Base-by-base conservation (phyloP, 2,797 vertebrate genomes). In the Tarsius wallacei region DNA sequence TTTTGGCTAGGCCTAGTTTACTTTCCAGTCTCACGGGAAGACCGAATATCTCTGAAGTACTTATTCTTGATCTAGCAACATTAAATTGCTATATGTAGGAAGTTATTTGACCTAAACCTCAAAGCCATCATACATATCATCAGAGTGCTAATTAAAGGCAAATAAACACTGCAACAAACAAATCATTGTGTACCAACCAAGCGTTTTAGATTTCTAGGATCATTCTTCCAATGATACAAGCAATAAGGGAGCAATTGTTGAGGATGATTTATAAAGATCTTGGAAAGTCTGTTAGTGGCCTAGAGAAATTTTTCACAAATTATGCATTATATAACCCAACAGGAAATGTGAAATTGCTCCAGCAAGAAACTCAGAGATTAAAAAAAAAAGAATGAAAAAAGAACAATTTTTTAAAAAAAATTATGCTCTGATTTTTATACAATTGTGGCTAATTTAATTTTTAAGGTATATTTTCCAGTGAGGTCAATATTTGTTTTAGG, bases 221-320 rank as follows among this genome's bases (percentile, higher is more conserved):
- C 66, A 64, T n/a, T 76, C 31, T 93, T 66, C 33, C 49, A 51
- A 7, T 17, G 22, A 51, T 59, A 55, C 5, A 68, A 55, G 11
- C 28, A 78, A 12, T 1, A 17, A 15, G 26, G 28, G 22, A 28
- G 28, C 33, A 53, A 71, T 74, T 81, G 84, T 1, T 28, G 12
- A 55, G 42, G 3, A 21, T 53, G 15, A 24, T 85, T 95, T 78
- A 90, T 82, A 88, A 94, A 73, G 51, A 81, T 73, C 53, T 64
- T 55, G 7, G 59, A 81, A 90, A 85, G 16, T 64, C 64, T 61
- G 1, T 3, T 19, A 42, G 89, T 59, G 28, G 57, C 73, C 42
- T 66, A 77, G 7, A 78, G 91, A 93, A 95, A 68, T 31, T 87
- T 87, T 85, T 68, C 57, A 86, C 87, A 90, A 90, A 47, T 36